Base-by-base conservation (phyloP, 2,797 vertebrate genomes). In the Eremophila alpestris region DNA sequence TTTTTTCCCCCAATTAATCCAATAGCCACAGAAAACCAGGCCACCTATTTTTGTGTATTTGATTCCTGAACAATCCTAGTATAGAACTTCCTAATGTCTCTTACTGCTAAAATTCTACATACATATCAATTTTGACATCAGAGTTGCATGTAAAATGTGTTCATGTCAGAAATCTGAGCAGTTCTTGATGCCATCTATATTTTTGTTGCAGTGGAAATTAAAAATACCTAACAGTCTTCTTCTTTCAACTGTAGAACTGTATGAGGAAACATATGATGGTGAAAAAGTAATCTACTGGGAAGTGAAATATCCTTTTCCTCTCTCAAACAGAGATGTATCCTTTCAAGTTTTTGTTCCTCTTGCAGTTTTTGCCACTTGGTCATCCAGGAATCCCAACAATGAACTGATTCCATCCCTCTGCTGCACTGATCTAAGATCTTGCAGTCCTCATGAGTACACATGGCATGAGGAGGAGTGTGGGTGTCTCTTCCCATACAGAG, bases 301-400 rank as follows among this genome's bases (percentile, higher is more conserved):
- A 94, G 98, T 99, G 75, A 99, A 99, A 70, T 99, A 99, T 97
- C 99, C 99, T 1, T 98, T 99, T 49, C 98, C 98, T 45, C 91
- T 99, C 94, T 98, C 98, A 24, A 99, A 99, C 97, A 98, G 99
- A 97, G 99, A 99, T 34, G 99, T 99, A 99, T 99, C 99, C 99
- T 99, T 98, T 95, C n/a, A 70, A 38, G 36, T 4, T 62, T 74
- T 85, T 74, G 63, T 48, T 92, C 59, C 34, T 36, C 11, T 34
- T 68, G 46, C 46, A 52, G 16, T 49, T 94, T 94, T 89, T 80
- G 24, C 58, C 62, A 34, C 54, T 62, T 77, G 46, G 36, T 55
- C 46, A 52, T 43, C 34, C 56, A 56, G 71, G 76, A 58, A 80
- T 87, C 38, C 40, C 43, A 60, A 1, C 22, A 26, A 20, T 13